A percentile compares a stretch with the other conserved stretches of the same genome.
Evolutionary conservation across 2,888 invertebrate species (phyloP).

Genomic region (Leucoptera coffeella): DNA sequence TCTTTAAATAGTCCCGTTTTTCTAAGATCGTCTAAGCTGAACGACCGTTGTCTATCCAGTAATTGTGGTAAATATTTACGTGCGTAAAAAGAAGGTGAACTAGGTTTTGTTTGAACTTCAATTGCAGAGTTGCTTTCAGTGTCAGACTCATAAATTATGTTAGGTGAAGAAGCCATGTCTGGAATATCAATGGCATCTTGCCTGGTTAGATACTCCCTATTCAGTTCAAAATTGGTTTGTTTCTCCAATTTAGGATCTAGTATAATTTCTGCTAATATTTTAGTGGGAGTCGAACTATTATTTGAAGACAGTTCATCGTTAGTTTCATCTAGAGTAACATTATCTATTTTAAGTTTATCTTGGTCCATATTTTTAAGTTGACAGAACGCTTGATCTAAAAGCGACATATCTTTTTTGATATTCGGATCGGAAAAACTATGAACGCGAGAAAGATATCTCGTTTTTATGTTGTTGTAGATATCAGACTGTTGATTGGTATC

Average conservation of each 20-base stretch:
- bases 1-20: constrained; percentile 18
- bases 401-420: constrained; percentile 14
- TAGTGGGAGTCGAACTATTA: constrained; percentile 8
- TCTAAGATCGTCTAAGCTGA: constrained; percentile 33
- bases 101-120: too few relatives aligned
- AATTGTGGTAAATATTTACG: too few relatives aligned
- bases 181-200: constrained; percentile 10
- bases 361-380: too few relatives aligned
- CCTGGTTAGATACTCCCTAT: background rate
- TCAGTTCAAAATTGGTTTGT: too few relatives aligned
- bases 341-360: constrained; percentile 20
- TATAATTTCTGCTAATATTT: constrained; percentile 12
- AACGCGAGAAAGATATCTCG: constrained; percentile 35
- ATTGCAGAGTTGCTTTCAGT: too few relatives aligned
- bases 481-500: too few relatives aligned
- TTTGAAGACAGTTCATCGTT: constrained; percentile 18
- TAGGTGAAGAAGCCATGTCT: background rate
- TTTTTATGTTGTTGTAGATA: constrained; percentile 33
- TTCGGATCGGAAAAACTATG: constrained; percentile 29
- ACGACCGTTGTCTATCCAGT: constrained; percentile 39
- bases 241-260: too few relatives aligned
- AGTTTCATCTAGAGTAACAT: constrained; percentile 31
- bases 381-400: constrained; percentile 32
- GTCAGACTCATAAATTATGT: too few relatives aligned
- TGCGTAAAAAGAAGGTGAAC: too few relatives aligned